Evolutionary conservation across 2,888 invertebrate genomes (phyloP), one percentile per base, ranked within the genome.

Genomic region (Melanostoma scalare): DNA sequence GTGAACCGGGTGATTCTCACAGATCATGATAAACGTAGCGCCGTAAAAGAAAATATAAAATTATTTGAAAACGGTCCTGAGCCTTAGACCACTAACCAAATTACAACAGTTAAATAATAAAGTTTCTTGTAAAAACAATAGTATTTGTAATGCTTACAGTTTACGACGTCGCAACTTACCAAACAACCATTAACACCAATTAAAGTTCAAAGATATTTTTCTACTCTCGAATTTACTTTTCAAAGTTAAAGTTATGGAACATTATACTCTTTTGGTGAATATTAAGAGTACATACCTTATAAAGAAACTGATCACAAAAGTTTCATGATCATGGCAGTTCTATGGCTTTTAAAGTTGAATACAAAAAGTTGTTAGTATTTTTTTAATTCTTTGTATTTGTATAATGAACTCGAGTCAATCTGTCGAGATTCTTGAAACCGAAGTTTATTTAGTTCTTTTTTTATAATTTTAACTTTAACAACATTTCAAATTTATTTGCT

Each of bases 281-380:
- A 55, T 50, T 55, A 61, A 55, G 79, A 84, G 74, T 78, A 73
- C 74, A 20, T 20, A 20, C 9, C 53, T 63, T 78, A 68, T 50
- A 72, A 79, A 56, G 71, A 65, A 61, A 55, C 55, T 55, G 74
- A 79, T 79, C 79, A 84, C 52, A 8, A 68, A 67, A 46, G 10
- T 44, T 60, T 44, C 35, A 78, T 84, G 84, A 79, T 75, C 84
- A 75, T 79, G 84, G 84, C 84, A 84, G 84, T 84, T 84, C 79
- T 84, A 84, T 79, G 79, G 84, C 84, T 84, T 74, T 75, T 71
- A 56, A 58, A 73, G 55, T 73, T 78, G 58, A 79, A 74, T 71
- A 60, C 75, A 74, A 73, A 78, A 77, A 71, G 46, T 71, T 60
- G 60, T 61, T 33, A 31, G 55, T 31, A 53, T 40, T 33, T 31